Conservation (phyloP, 2,888 invertebrate genomes). For the Lochmaea capreae region DNA sequence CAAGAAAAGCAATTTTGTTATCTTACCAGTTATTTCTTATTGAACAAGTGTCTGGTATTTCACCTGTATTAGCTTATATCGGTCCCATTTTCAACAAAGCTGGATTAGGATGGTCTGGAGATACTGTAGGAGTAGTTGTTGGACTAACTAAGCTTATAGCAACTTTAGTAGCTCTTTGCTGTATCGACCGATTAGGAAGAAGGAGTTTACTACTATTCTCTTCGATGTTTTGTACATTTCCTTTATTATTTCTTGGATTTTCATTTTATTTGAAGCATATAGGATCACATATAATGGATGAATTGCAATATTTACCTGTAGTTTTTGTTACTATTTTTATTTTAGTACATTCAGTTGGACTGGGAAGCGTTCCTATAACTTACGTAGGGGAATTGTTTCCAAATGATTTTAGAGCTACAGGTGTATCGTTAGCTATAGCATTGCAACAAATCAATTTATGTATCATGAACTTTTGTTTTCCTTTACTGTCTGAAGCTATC, state of each 20-base stretch:
- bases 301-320: slow-evolving; percentile 69
- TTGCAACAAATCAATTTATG: slow-evolving; percentile 38
- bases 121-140: background rate
- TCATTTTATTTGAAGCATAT: background rate
- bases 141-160: background rate
- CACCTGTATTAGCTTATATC: background rate
- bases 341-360: slow-evolving; percentile 74
- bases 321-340: slow-evolving; percentile 77
- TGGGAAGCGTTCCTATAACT: slow-evolving; percentile 83
- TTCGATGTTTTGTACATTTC: background rate
- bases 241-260: background rate
- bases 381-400: slow-evolving; percentile 86
- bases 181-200: background rate
- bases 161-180: background rate
- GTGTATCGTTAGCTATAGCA: slow-evolving; percentile 54
- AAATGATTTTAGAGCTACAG: slow-evolving; percentile 77
- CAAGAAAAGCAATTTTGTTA: background rate
- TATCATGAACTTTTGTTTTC: slow-evolving; percentile 43
- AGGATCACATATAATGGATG: background rate
- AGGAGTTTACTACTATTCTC: background rate
- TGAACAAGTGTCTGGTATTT: background rate
- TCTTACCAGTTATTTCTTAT: background rate
- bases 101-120: background rate
- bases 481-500: slow-evolving; percentile 32
- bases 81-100: background rate